phyloP scores from a whole-genome alignment of 1,140 invertebrate genomes.

The Hylaeus volcanicus region DNA sequence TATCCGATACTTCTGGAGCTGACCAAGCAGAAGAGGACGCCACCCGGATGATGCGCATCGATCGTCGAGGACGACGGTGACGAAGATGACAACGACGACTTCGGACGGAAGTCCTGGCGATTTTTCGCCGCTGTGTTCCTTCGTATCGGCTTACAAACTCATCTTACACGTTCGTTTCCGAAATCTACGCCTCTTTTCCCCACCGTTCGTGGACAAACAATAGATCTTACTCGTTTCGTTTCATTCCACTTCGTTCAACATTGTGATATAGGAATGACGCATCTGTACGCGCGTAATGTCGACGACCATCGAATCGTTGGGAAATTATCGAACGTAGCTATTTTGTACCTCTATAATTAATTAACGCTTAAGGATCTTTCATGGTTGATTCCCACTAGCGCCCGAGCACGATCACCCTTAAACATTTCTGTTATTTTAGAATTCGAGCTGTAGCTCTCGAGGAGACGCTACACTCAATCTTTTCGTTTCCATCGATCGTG shows the following conservation, averaged over 20 bases:
- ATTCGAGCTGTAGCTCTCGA: too few species aligned
- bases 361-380: background rate
- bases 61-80: conserved; percentile 21
- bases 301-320: background rate
- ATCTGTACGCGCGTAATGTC: too few species aligned
- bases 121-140: background rate
- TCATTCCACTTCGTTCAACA: too few species aligned
- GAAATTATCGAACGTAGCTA: background rate
- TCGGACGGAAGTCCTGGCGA: background rate
- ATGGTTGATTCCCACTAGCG: too few species aligned
- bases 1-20: conserved; percentile 85
- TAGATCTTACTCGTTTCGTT: too few species aligned
- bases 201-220: background rate
- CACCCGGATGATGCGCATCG: conserved; percentile 70
- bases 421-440: too few species aligned
- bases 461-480: too few species aligned
- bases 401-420: too few species aligned
- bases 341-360: background rate
- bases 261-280: background rate
- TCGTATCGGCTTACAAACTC: background rate
- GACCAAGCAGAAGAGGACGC: conserved; percentile 78
- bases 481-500: too few species aligned
- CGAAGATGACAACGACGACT: conserved; percentile 15
- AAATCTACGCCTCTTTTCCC: background rate
- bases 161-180: background rate